A percentile compares a stretch with the other conserved stretches of the same genome.
phyloP scores from a whole-genome alignment of 2,113 vertebrate species.

The Amazona guildingii region DNA sequence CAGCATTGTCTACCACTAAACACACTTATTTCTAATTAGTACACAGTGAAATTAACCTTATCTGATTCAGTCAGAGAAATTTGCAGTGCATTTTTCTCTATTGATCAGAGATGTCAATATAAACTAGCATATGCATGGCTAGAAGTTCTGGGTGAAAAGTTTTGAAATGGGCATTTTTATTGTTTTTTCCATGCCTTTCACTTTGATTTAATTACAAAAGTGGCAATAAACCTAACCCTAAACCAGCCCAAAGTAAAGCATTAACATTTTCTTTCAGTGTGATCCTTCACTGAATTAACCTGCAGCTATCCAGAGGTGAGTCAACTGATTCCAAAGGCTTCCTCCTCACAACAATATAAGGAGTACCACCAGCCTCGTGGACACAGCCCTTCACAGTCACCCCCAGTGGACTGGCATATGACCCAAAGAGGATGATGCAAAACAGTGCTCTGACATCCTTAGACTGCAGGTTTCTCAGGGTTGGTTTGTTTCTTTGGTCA shows the following conservation, averaged over 20 bases:
- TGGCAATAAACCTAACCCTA: not conserved
- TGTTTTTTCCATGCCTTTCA: not conserved
- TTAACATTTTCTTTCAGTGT: not conserved
- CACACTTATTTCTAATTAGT: not conserved
- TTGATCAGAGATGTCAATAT: not conserved
- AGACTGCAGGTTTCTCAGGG: not conserved
- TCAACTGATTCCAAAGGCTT: not conserved
- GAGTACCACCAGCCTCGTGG: not conserved
- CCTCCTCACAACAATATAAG: fast-evolving
- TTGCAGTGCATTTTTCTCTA: not conserved
- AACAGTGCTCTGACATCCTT: not conserved
- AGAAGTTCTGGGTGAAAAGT: not conserved
- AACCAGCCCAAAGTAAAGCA: not conserved
- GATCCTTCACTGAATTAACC: not conserved
- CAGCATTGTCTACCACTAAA: not conserved
- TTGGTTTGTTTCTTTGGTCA: not conserved
- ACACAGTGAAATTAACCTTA: not conserved
- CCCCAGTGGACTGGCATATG: not conserved
- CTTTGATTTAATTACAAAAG: not conserved
- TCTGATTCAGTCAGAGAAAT: not conserved
- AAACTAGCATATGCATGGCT: not conserved
- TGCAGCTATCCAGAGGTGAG: not conserved
- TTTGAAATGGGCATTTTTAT: not conserved
- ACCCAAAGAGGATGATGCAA: not conserved
- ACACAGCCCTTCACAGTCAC: not conserved